Evolutionary conservation across 2,113 vertebrate species (phyloP), one percentile per base, ranked within the genome.

Genomic region (Madoqua kirkii): DNA sequence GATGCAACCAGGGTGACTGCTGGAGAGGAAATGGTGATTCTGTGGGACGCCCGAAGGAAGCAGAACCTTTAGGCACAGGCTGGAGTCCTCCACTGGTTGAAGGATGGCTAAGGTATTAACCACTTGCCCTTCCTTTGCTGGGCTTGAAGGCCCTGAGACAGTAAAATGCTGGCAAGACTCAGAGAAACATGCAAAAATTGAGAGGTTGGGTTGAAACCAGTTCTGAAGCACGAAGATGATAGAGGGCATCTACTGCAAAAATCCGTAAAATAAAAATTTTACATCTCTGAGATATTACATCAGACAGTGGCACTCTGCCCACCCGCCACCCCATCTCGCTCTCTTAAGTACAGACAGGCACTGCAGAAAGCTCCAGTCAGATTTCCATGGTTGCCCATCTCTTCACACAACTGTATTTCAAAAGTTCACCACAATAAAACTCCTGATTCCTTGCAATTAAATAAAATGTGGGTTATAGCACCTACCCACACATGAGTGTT

Each of bases 331-430:
- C 71, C 36, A n/a, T 17, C 71, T 8, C 23, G 5, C 23, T 50
- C 90, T 57, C 86, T 31, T 67, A 33, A 60, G 78, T 82, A 54
- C 50, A 83, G 83, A 92, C 23, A 89, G 71, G 50, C 85, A 86
- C 43, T 25, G 55, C 12, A 43, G 60, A 71, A 87, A 96, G 36
- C 89, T 90, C 85, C 25, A 89, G 55, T 29, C 87, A 89, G 40
- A 85, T 92, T 96, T 93, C 97, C 81, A 96, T 96, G 95, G 89
- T 74, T 93, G 96, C 93, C 89, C 89, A 59, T n/a, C 55, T 93
- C 85, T 90, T 62, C 40, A 59, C n/a, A 95, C 60, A 96, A 60
- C 4, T 67, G 21, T 94, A 76, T 50, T 94, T 92, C 89, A 27
- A 94, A 93, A 86, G 84, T 93, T 74, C 4, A 2, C 87, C 87